phyloP scores from a whole-genome alignment of 1,140 invertebrate genomes.

The Bombus sibiricus region DNA sequence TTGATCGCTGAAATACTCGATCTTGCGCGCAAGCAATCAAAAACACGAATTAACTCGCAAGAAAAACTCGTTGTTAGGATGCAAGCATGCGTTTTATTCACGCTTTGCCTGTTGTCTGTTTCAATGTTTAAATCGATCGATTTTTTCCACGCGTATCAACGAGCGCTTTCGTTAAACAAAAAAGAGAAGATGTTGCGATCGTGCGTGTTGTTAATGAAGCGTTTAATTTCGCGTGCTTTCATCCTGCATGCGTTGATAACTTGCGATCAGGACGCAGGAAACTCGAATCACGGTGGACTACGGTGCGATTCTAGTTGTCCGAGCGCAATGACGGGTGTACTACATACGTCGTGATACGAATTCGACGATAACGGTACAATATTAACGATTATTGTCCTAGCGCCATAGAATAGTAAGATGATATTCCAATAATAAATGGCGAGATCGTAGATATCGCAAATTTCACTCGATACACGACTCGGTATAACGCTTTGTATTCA shows the following conservation, averaged over 20 bases:
- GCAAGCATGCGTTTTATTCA: slow-evolving; percentile 37
- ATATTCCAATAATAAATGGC: slow-evolving; percentile 77
- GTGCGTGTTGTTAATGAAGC: neutral
- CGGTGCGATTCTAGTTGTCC: slow-evolving; percentile 52
- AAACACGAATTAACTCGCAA: slow-evolving; percentile 43
- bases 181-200: too few species aligned
- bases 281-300: slow-evolving; percentile 34
- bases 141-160: slow-evolving; percentile 2
- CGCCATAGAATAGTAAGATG: slow-evolving; percentile 69
- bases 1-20: slow-evolving; percentile 53
- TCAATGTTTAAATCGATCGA: neutral
- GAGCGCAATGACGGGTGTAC: slow-evolving; percentile 59
- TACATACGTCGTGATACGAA: slow-evolving; percentile 69
- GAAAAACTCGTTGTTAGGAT: slow-evolving; percentile 41
- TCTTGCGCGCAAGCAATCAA: slow-evolving; percentile 60
- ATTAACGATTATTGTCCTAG: slow-evolving; percentile 77
- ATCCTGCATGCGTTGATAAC: slow-evolving; percentile 48
- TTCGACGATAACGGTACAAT: slow-evolving; percentile 74
- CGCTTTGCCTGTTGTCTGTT: slow-evolving; percentile 15
- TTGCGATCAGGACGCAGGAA: slow-evolving; percentile 24
- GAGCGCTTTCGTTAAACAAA: neutral
- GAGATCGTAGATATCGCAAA: slow-evolving; percentile 72
- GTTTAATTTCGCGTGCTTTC: slow-evolving; percentile 45
- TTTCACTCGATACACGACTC: slow-evolving; percentile 66
- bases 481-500: slow-evolving; percentile 19